phyloP scores from a whole-genome alignment of 1,140 invertebrate genomes.

The Hyposmocoma kahamanoa region DNA sequence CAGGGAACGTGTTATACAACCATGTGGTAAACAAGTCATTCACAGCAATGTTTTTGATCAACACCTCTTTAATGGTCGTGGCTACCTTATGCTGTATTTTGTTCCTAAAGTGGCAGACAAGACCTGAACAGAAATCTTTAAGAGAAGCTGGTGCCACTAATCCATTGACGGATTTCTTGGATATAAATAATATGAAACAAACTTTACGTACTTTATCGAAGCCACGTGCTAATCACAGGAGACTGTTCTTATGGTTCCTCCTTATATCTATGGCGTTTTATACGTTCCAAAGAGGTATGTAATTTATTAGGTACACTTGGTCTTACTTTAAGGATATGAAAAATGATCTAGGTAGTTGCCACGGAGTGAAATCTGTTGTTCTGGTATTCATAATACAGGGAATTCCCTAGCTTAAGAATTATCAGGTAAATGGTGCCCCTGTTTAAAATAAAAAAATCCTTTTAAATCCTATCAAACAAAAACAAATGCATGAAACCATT shows the following conservation, averaged over 20 bases:
- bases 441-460: no score
- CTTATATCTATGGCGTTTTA: constrained; percentile 83
- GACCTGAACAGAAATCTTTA: constrained; percentile 74
- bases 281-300: constrained; percentile 81
- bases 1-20: constrained; percentile 52
- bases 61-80: constrained; percentile 74
- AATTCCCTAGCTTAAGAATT: no score
- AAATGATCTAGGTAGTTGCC: no score
- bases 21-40: constrained; percentile 75
- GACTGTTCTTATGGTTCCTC: constrained; percentile 78
- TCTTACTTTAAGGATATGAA: no score
- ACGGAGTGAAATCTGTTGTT: no score
- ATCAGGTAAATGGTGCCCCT: no score
- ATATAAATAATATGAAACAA: constrained; percentile 77
- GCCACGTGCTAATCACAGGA: constrained; percentile 67
- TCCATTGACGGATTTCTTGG: constrained; percentile 81
- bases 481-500: no score
- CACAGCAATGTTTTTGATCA: constrained; percentile 81
- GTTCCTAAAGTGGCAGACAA: constrained; percentile 79
- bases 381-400: no score
- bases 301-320: not conserved
- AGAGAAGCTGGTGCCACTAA: constrained; percentile 72
- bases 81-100: constrained; percentile 78
- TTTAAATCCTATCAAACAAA: no score
- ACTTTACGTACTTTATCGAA: constrained; percentile 77